phyloP scores from a whole-genome alignment of 2,113 vertebrate species.

The Todiramphus chloris region DNA sequence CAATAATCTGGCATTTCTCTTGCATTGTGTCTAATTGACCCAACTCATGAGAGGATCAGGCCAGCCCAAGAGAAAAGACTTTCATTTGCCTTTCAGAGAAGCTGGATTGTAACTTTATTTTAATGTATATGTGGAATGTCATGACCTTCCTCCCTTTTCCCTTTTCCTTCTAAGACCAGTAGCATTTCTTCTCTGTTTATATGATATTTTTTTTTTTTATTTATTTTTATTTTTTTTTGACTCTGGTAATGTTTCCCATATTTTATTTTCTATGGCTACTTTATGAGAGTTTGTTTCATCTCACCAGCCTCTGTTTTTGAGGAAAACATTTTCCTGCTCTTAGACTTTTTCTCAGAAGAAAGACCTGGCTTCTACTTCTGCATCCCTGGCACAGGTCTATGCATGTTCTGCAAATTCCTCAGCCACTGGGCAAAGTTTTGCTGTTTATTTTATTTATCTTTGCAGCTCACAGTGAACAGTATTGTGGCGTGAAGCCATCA shows the following conservation, averaged over 20 bases:
- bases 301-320: not conserved
- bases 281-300: not conserved
- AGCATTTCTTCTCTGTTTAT: not conserved
- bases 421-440: not conserved
- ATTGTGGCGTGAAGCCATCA: not conserved
- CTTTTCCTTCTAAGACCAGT: not conserved
- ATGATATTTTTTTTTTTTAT: not conserved
- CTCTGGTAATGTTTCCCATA: not conserved
- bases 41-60: not conserved
- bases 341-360: not conserved
- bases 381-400: not conserved
- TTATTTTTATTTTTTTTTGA: not conserved
- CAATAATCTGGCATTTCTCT: constrained; percentile 3
- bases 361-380: not conserved
- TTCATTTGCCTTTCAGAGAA: not conserved
- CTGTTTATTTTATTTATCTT: not conserved
- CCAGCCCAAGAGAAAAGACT: not conserved
- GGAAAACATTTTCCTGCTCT: not conserved
- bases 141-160: not conserved
- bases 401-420: not conserved
- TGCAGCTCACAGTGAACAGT: not conserved
- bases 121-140: not conserved
- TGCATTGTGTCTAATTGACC: not conserved
- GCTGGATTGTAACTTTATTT: not conserved
- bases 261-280: not conserved